Percentiles rank a stretch among this genome's conserved stretches.
Conservation (phyloP, 2,797 vertebrate species). For the Pseudotriccus pelzelni region DNA sequence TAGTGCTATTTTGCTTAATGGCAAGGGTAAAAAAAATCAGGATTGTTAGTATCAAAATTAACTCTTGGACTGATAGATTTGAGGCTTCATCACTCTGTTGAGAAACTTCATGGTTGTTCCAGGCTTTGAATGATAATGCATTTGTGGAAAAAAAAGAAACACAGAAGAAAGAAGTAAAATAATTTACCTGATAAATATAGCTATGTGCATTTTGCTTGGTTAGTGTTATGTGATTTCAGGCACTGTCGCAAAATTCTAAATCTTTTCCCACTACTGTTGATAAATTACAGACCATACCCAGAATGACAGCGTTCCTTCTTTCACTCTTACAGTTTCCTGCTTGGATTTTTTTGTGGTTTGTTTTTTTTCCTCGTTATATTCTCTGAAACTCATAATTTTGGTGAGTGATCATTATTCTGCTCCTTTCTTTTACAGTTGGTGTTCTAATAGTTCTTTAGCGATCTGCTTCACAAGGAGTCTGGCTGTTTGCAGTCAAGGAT, state of each 20-base stretch:
- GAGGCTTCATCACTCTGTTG: background rate
- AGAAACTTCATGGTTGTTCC: background rate
- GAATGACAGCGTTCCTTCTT: background rate
- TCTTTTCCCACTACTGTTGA: background rate
- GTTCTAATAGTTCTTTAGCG: constrained; percentile 11
- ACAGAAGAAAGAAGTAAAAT: background rate
- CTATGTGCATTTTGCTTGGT: background rate
- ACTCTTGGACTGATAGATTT: background rate
- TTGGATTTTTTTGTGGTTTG: background rate
- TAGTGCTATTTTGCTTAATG: background rate
- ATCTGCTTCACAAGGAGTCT: constrained; percentile 73
- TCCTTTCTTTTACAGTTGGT: background rate
- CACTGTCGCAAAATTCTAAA: background rate
- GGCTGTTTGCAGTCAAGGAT: constrained; percentile 78
- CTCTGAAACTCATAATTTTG: background rate
- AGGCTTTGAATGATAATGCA: background rate
- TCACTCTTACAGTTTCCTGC: background rate
- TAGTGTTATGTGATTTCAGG: background rate
- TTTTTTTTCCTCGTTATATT: background rate
- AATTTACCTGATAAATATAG: background rate
- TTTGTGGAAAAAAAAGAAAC: background rate
- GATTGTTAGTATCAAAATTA: background rate
- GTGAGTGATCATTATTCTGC: background rate
- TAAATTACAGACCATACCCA: background rate
- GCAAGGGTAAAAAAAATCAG: background rate